These are phyloP conservation scores for Melinaea marsaeus DNA, from an alignment of 2,888 invertebrate species.

Conservation along the genomic window DNA sequence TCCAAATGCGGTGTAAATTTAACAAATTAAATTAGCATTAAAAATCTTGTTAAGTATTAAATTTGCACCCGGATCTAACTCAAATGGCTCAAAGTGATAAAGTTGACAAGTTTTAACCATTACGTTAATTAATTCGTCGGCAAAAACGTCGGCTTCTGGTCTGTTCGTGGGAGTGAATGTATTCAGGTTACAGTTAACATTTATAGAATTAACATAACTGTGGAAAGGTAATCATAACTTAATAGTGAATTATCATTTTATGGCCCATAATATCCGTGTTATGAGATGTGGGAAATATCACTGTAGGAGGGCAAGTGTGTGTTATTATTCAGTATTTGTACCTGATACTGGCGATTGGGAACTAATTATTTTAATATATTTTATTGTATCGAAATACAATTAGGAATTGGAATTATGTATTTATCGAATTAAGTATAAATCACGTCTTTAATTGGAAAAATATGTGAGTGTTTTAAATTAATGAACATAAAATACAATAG, in stretches of 20 bases:
- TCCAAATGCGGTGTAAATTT: too few relatives aligned
- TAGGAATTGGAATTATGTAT: too few relatives aligned
- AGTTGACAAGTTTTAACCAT: slow-evolving; percentile 49
- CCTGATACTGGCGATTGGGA: too few relatives aligned
- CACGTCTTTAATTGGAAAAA: too few relatives aligned
- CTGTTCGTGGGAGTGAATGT: slow-evolving; percentile 44
- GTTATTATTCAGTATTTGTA: too few relatives aligned
- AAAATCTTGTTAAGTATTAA: neutral
- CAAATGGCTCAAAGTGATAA: slow-evolving; percentile 16
- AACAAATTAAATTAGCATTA: neutral
- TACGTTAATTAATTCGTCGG: slow-evolving; percentile 47
- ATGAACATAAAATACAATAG: slow-evolving; percentile 16
- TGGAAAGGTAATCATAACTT: neutral
- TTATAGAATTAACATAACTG: slow-evolving; percentile 18
- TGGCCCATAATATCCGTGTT: neutral
- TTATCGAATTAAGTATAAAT: too few relatives aligned
- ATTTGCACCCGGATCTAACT: slow-evolving; percentile 3
- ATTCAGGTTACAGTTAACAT: slow-evolving; percentile 15
- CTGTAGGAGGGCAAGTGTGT: too few relatives aligned
- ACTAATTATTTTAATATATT: too few relatives aligned
- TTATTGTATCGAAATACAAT: too few relatives aligned
- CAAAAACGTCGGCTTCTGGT: slow-evolving; percentile 41
- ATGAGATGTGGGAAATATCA: neutral
- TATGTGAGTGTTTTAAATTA: neutral
- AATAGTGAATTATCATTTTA: slow-evolving; percentile 7